Evolutionary conservation across 2,797 vertebrate genomes (phyloP), one percentile per base, ranked within the genome.

Genomic region (Anniella stebbinsi): DNA sequence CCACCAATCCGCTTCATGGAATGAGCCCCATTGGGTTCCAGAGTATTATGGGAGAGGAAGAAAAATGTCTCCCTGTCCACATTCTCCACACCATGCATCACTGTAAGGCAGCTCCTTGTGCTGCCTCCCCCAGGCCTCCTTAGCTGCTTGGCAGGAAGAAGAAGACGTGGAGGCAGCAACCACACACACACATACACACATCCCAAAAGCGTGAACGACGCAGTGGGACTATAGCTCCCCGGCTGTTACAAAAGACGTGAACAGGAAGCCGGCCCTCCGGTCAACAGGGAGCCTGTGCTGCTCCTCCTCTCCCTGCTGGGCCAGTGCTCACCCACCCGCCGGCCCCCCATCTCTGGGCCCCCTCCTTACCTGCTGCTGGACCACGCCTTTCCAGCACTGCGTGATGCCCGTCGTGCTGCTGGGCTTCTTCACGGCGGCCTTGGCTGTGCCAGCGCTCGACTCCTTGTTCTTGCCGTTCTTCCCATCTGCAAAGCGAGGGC

Each of bases 311-410:
- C 70, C 21, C 25, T 23, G 0, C 15, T 4, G 23, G 0, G 1
- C 0, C 0, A 0, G 11, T n/a, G 28, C 18, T 3, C 66, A 30
- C 13, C n/a, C 10, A 2, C 28, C 23, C 45, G 18, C 15, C 25
- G 30, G 45, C 45, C 45, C 0, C 25, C 85, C 84, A 98, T 10
- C 23, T 8, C 45, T 67, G 9, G 8, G 86, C 78, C 0, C 15
- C 87, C 88, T n/a, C n/a, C 72, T 93, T 93, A 99, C 99, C 98
- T 99, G 98, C 81, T 96, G 96, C 96, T 98, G 98, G 33, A 99
- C 98, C 80, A 98, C 98, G 0, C 96, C 97, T 75, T 97, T 97
- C 99, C 99, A 99, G 88, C 99, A 99, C 94, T 97, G 98, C 0
- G 97, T 98, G 48, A 99, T 98, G 89, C 97, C 98, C 78, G 96